phyloP scores from a whole-genome alignment of 2,888 invertebrate species.

The Drosophila setosimentum region DNA sequence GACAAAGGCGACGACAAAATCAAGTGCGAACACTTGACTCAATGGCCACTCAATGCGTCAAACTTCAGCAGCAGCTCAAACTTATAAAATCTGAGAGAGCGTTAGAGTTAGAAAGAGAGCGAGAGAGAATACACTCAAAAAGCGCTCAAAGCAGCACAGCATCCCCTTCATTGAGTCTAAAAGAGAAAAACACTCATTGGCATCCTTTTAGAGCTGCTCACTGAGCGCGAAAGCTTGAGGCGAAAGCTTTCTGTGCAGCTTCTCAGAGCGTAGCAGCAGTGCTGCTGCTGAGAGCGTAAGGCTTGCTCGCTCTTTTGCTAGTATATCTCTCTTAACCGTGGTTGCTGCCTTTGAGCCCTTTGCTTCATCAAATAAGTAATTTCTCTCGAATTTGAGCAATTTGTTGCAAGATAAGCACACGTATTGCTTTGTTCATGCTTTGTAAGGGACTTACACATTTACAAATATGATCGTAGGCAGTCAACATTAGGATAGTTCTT shows the following conservation, averaged over 20 bases:
- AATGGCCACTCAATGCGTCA: conserved; percentile 67
- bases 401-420: background rate
- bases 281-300: conserved; percentile 18
- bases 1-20: conserved; percentile 47
- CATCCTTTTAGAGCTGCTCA: conserved; percentile 2
- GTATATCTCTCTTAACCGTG: conserved; percentile 6
- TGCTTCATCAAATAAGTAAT: conserved; percentile 18
- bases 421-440: background rate
- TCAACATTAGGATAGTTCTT: background rate
- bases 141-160: background rate
- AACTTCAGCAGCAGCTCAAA: conserved; percentile 29
- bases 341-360: background rate
- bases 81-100: conserved; percentile 5
- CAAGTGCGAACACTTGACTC: conserved; percentile 72
- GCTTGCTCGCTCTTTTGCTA: background rate
- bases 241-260: conserved; percentile 21
- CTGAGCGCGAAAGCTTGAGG: conserved; percentile 21
- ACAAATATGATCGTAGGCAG: background rate
- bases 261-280: conserved; percentile 12
- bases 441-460: background rate
- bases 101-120: background rate
- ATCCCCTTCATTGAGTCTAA: conserved; percentile 2
- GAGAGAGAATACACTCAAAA: conserved; percentile 2
- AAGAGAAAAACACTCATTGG: conserved; percentile 6
- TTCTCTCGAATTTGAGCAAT: conserved; percentile 17